phyloP scores from a whole-genome alignment of 2,888 invertebrate species.

The Coleophora flavipennella region DNA sequence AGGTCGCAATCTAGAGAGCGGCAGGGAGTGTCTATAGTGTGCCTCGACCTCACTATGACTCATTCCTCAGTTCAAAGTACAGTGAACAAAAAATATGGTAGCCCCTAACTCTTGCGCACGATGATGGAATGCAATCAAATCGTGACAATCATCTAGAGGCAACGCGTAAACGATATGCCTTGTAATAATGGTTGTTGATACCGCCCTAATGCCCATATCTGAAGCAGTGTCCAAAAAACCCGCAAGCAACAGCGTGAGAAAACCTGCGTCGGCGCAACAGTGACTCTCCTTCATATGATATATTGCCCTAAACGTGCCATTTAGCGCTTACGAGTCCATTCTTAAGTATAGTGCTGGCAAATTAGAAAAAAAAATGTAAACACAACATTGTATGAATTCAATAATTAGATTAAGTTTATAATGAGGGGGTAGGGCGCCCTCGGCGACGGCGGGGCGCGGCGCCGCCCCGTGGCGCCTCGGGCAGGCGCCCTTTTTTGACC shows the following conservation, averaged over 20 bases:
- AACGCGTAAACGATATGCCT: conserved; percentile 35
- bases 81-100: background rate
- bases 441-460: conserved; percentile 60
- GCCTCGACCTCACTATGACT: no score
- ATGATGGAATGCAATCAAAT: conserved; percentile 38
- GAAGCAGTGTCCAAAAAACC: conserved; percentile 30
- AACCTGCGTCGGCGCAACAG: conserved; percentile 42
- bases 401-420: conserved; percentile 72
- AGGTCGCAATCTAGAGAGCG: no score
- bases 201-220: conserved; percentile 37
- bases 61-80: background rate
- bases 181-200: conserved; percentile 40
- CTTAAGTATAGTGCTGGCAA: conserved; percentile 66
- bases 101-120: conserved; percentile 5
- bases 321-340: conserved; percentile 68
- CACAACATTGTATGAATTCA: conserved; percentile 72
- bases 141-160: conserved; percentile 61
- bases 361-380: conserved; percentile 71
- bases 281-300: conserved; percentile 63
- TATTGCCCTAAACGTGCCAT: conserved; percentile 70
- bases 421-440: conserved; percentile 54
- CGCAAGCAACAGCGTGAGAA: conserved; percentile 52
- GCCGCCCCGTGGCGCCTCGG: conserved; percentile 66
- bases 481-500: conserved; percentile 59
- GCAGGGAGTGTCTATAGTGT: no score